These are phyloP conservation scores for Oreochromis spilurus DNA, from an alignment of 2,113 vertebrate species.

Conservation along the genomic window DNA sequence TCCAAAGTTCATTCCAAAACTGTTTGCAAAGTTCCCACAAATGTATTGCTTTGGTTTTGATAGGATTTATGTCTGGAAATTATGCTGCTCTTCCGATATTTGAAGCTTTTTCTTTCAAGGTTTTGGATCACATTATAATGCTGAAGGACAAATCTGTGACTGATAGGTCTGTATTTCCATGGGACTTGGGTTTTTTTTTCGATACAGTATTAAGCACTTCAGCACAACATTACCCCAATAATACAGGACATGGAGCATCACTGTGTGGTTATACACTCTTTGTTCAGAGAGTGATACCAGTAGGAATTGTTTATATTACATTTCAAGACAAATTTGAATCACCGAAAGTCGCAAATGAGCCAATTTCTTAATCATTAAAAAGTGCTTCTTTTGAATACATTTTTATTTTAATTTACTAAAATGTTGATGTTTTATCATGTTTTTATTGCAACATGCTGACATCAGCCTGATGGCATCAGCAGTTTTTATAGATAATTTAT, in stretches of 20 bases:
- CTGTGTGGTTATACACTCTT: neutral
- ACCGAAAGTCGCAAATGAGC: neutral
- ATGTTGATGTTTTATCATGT: neutral
- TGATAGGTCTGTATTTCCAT: neutral
- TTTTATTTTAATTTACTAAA: neutral
- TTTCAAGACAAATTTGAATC: neutral
- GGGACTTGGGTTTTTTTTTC: accelerated
- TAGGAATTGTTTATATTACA: neutral
- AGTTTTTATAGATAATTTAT: neutral
- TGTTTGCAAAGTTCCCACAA: neutral
- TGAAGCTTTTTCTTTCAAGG: neutral
- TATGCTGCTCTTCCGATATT: neutral
- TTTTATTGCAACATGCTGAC: neutral
- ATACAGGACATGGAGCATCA: neutral
- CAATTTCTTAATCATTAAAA: neutral
- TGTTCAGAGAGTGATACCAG: neutral
- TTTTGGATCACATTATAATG: neutral
- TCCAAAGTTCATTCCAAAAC: neutral
- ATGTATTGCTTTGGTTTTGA: neutral
- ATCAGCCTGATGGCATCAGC: neutral
- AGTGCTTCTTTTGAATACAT: neutral
- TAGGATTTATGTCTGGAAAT: neutral
- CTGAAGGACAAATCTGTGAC: neutral
- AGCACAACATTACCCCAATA: neutral
- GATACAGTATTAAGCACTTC: neutral